Evolutionary conservation across 2,888 invertebrate genomes (phyloP).

Genomic region (Geotrupes spiniger): DNA sequence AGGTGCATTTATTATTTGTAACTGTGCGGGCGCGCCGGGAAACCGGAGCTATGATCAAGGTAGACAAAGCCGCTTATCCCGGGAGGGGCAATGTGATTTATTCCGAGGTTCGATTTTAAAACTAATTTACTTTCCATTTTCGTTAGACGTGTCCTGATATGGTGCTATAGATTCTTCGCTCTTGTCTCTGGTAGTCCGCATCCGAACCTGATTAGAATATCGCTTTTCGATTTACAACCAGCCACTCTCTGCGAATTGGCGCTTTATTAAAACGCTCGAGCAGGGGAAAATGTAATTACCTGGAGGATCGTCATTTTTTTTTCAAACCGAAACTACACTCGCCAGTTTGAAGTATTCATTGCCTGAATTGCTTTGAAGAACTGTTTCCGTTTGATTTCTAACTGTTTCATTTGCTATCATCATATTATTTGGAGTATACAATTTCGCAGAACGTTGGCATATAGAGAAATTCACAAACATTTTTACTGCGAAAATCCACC

Average conservation of each 20-base stretch:
- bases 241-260: not conserved
- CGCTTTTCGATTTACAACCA: constrained; percentile 6
- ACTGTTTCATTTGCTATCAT: too few relatives aligned
- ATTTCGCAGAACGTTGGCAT: too few relatives aligned
- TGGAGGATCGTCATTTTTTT: not conserved
- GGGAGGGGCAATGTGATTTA: constrained; percentile 18
- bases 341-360: too few relatives aligned
- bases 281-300: not conserved
- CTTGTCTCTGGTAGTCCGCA: not conserved
- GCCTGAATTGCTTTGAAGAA: too few relatives aligned
- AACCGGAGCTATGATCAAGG: constrained; percentile 19
- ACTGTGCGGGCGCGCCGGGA: constrained; percentile 5
- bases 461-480: too few relatives aligned
- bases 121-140: constrained; percentile 19
- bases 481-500: too few relatives aligned
- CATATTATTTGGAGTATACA: too few relatives aligned
- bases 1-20: constrained; percentile 6
- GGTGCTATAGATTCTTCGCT: not conserved
- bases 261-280: not conserved
- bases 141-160: constrained; percentile 7
- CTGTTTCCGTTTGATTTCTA: too few relatives aligned
- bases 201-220: constrained; percentile 2
- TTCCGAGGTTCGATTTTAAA: constrained; percentile 20
- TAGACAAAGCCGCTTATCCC: constrained; percentile 20
- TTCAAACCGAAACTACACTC: too few relatives aligned